These are phyloP conservation scores for Stenotaenia linearis DNA, from an alignment of 2,888 invertebrate genomes.

Conservation along the genomic window DNA sequence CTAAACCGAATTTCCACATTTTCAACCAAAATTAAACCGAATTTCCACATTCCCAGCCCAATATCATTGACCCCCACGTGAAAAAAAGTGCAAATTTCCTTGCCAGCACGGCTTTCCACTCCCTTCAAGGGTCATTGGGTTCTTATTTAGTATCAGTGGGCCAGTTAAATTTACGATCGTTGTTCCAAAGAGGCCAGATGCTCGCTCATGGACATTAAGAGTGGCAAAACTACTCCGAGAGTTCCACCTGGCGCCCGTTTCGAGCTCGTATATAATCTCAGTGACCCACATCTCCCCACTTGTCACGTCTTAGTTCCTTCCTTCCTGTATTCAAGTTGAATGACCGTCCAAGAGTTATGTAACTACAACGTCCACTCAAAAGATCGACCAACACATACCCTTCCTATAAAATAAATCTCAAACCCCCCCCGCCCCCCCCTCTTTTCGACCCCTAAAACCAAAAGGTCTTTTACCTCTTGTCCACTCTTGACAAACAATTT, in stretches of 20 bases:
- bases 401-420: neutral
- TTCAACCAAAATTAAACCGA: too few species aligned
- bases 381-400: neutral
- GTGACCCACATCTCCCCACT: slow-evolving; percentile 9
- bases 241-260: neutral
- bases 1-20: too few species aligned
- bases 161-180: neutral
- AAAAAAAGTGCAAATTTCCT: neutral
- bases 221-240: neutral
- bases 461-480: neutral
- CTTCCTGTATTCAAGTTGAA: slow-evolving; percentile 3
- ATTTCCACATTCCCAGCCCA: too few species aligned
- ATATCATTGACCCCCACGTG: too few species aligned
- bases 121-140: neutral
- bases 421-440: too few species aligned
- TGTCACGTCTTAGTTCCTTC: slow-evolving; percentile 9
- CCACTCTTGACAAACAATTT: neutral
- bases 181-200: neutral
- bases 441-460: neutral
- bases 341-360: slow-evolving; percentile 5
- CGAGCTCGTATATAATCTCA: slow-evolving; percentile 9
- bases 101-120: neutral
- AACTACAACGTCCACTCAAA: neutral
- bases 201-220: neutral
- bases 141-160: neutral